phyloP scores from a whole-genome alignment of 2,888 invertebrate species.

The Abrostola tripartita region DNA sequence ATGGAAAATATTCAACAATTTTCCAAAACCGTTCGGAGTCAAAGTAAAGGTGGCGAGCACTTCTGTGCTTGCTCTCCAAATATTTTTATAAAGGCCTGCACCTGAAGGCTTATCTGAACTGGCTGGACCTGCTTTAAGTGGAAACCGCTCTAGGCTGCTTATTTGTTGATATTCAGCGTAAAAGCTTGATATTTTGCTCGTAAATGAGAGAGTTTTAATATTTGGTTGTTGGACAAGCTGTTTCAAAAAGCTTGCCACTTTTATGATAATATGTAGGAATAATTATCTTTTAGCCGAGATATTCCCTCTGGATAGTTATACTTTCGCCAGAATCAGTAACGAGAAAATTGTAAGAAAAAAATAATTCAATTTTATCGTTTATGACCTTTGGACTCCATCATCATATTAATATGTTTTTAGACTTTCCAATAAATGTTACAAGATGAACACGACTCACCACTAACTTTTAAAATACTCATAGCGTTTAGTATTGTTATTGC shows the following conservation, averaged over 20 bases:
- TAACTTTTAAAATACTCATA: slow-evolving; percentile 20
- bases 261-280: too few relatives aligned
- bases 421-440: neutral
- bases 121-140: slow-evolving; percentile 39
- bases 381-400: too few relatives aligned
- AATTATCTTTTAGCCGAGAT: too few relatives aligned
- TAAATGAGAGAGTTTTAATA: slow-evolving; percentile 9
- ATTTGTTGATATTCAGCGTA: slow-evolving; percentile 51
- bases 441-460: slow-evolving; percentile 8
- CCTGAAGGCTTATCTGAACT: slow-evolving; percentile 28
- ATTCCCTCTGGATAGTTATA: too few relatives aligned
- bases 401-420: neutral
- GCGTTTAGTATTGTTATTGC: slow-evolving; percentile 13
- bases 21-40: slow-evolving; percentile 20
- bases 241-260: neutral
- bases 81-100: slow-evolving; percentile 43
- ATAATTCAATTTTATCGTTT: too few relatives aligned
- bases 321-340: too few relatives aligned
- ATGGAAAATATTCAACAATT: slow-evolving; percentile 35
- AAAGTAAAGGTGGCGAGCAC: slow-evolving; percentile 35
- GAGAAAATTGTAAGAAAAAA: too few relatives aligned
- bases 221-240: neutral
- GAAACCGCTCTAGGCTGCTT: slow-evolving; percentile 53
- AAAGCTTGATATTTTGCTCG: slow-evolving; percentile 20
- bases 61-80: slow-evolving; percentile 23